Evolutionary conservation across 2,888 invertebrate species (phyloP).

Genomic region (Patella ulyssiponensis): DNA sequence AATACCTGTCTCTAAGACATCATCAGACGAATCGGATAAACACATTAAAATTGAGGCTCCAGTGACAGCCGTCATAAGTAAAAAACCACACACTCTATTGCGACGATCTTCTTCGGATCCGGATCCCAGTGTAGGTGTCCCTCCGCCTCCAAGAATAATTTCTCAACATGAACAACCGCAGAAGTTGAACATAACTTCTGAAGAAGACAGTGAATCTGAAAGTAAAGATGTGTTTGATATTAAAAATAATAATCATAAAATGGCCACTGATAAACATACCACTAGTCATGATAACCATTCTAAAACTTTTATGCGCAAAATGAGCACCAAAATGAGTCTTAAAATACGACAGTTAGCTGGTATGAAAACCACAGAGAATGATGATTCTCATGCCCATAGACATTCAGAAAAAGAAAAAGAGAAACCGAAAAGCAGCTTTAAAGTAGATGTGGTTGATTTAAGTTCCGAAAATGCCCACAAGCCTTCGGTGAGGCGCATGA

Average conservation of each 20-base stretch:
- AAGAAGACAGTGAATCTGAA: background rate
- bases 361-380: slow-evolving; percentile 28
- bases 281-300: background rate
- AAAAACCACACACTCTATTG: slow-evolving; percentile 17
- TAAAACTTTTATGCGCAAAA: slow-evolving; percentile 48
- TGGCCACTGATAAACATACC: background rate
- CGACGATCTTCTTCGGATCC: slow-evolving; percentile 35
- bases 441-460: slow-evolving; percentile 57
- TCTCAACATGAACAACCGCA: no score
- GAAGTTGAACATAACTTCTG: background rate
- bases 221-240: no score
- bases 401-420: slow-evolving; percentile 31
- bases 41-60: background rate
- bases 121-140: slow-evolving; percentile 10
- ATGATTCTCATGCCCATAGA: slow-evolving; percentile 41
- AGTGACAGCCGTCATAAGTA: background rate
- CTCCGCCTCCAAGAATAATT: no score
- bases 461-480: slow-evolving; percentile 49
- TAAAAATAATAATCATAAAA: slow-evolving; percentile 12
- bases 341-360: slow-evolving; percentile 51
- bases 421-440: slow-evolving; percentile 31
- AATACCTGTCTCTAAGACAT: slow-evolving; percentile 1
- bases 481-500: slow-evolving; percentile 48
- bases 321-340: slow-evolving; percentile 61
- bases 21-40: background rate